phyloP scores from a whole-genome alignment of 2,888 invertebrate genomes.

The Stenchaetothrips biformis region DNA sequence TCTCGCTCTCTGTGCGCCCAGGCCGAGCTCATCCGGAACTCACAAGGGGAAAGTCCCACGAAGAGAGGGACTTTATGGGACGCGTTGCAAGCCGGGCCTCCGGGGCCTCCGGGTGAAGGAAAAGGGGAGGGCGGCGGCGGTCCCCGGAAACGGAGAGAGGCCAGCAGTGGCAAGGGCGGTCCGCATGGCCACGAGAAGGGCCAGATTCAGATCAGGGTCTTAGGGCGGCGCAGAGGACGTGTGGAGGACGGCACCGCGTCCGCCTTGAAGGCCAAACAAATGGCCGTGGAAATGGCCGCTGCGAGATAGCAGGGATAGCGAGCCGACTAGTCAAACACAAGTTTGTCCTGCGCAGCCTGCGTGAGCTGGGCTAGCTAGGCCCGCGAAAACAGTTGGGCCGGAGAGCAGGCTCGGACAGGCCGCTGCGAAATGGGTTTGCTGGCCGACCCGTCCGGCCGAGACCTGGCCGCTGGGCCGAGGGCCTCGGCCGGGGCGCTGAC shows the following conservation, averaged over 20 bases:
- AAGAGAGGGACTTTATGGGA: constrained; percentile 13
- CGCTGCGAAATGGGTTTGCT: not conserved
- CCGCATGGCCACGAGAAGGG: too few species aligned
- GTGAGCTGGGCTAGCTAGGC: too few species aligned
- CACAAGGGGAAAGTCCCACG: constrained; percentile 15
- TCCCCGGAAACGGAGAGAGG: too few species aligned
- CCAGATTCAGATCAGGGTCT: constrained; percentile 14
- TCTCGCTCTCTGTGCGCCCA: not conserved
- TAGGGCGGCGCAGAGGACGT: not conserved
- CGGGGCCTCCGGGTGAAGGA: not conserved
- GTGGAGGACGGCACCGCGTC: not conserved
- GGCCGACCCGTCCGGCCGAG: not conserved
- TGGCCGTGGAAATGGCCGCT: not conserved
- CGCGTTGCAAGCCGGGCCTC: constrained; percentile 9
- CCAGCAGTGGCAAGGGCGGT: too few species aligned
- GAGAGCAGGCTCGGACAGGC: not conserved
- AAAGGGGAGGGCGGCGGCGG: not conserved
- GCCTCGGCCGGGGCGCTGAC: not conserved
- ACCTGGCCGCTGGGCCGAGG: too few species aligned
- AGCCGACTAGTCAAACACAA: not conserved
- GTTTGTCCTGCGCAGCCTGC: not conserved
- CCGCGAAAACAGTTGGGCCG: not conserved
- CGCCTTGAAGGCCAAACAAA: not conserved
- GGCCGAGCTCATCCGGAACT: constrained; percentile 11
- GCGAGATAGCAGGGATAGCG: not conserved